Percentiles rank a stretch among this genome's conserved stretches.
These are phyloP conservation scores for Eucidaris tribuloides DNA, from an alignment of 35 echinoderm and acorn worm genomes.

Conservation along the genomic window DNA sequence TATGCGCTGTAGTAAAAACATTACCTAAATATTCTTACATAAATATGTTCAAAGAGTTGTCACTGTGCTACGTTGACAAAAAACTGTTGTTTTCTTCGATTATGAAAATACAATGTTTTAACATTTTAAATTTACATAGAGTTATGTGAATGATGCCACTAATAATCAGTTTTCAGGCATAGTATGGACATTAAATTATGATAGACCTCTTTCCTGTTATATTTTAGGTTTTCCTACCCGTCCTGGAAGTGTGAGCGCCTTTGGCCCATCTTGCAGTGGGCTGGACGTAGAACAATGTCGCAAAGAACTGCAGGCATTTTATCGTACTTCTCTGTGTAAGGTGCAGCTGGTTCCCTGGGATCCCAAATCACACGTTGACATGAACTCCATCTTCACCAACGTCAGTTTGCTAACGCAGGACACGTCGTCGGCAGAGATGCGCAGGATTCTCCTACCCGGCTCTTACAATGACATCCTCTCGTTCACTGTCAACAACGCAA, in stretches of 20 bases:
- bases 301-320: not conserved
- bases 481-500: not conserved
- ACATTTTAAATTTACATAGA: no score
- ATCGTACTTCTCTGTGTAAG: slow-evolving; percentile 25
- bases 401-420: slow-evolving; percentile 13
- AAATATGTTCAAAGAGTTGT: no score
- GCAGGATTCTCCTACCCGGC: slow-evolving; percentile 10
- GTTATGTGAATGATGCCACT: no score
- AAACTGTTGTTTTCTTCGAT: no score
- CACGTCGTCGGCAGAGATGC: not conserved
- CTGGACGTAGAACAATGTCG: slow-evolving; percentile 15
- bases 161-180: no score
- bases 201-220: no score
- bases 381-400: slow-evolving; percentile 36
- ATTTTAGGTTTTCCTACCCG: not conserved
- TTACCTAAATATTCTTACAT: no score
- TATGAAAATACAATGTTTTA: no score
- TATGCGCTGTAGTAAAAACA: no score
- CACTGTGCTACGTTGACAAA: no score
- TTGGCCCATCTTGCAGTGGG: not conserved
- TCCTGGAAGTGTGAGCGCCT: not conserved
- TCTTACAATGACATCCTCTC: slow-evolving; percentile 34
- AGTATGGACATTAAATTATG: no score
- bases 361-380: slow-evolving; percentile 11
- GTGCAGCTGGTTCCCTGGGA: slow-evolving; percentile 44